Evolutionary conservation across 2,797 vertebrate species (phyloP).

Genomic region (Alauda arvensis): DNA sequence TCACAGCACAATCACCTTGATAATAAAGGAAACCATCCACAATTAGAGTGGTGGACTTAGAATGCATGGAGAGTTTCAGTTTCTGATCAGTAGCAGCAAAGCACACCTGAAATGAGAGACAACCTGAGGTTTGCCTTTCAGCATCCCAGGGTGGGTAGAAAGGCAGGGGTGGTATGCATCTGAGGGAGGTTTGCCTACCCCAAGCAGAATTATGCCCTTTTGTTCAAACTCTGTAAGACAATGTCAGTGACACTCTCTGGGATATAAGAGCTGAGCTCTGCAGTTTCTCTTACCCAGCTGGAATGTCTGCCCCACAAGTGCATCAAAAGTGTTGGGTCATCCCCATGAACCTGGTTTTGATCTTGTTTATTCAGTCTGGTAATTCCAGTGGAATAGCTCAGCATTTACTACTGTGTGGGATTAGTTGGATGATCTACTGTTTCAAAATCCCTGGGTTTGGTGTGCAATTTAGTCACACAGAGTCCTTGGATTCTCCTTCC

Average conservation of each 20-base stretch:
- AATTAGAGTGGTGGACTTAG: neutral
- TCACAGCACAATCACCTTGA: neutral
- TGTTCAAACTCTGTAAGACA: neutral
- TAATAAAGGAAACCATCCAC: neutral
- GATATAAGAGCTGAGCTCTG: neutral
- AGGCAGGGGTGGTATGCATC: no score
- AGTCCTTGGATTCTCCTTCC: neutral
- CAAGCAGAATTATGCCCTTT: neutral
- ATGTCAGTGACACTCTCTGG: rapidly evolving
- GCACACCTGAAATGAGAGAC: neutral
- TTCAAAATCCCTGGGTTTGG: neutral
- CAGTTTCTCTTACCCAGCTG: neutral
- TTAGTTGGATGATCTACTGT: neutral
- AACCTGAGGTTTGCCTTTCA: neutral
- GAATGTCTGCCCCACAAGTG: neutral
- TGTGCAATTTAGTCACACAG: neutral
- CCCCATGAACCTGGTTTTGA: neutral
- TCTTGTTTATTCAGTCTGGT: neutral
- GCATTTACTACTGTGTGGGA: neutral
- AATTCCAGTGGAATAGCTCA: neutral
- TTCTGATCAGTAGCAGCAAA: neutral
- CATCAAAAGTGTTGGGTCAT: neutral
- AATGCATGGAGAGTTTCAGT: neutral
- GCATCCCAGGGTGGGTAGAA: neutral
- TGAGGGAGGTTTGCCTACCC: rapidly evolving